A percentile compares a stretch with the other conserved stretches of the same genome.
Evolutionary conservation across 2,888 invertebrate species (phyloP).

Genomic region (Fragum sueziense): DNA sequence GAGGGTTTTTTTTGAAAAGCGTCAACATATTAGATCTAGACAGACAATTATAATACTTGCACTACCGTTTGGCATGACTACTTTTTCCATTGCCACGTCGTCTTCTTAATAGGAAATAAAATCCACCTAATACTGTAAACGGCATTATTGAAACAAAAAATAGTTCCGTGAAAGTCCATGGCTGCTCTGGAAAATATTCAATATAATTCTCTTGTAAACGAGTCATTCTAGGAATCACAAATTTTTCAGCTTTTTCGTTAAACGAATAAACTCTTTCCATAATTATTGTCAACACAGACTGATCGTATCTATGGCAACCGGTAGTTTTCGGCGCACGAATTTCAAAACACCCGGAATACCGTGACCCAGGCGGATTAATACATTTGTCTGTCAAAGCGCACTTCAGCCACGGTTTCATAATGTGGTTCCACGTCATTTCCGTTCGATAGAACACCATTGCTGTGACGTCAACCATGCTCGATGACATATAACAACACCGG

Average conservation of each 20-base stretch:
- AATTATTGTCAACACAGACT: conserved; percentile 72
- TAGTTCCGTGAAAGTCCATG: conserved; percentile 71
- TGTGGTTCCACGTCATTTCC: conserved; percentile 64
- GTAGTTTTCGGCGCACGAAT: conserved; percentile 71
- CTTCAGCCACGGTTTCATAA: conserved; percentile 76
- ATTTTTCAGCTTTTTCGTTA: conserved; percentile 62
- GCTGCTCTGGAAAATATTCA: conserved; percentile 71
- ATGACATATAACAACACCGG: conserved; percentile 68
- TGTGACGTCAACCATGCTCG: conserved; percentile 66
- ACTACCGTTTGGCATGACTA: conserved; percentile 46
- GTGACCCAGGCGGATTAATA: conserved; percentile 66
- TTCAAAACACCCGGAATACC: conserved; percentile 69
- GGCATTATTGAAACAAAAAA: conserved; percentile 58
- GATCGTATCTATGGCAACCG: conserved; percentile 75
- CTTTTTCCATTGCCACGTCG: conserved; percentile 30
- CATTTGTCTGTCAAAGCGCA: conserved; percentile 72
- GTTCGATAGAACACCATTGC: conserved; percentile 71
- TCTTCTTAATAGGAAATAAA: conserved; percentile 47
- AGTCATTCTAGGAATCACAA: conserved; percentile 63
- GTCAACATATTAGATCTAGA: too few relatives aligned
- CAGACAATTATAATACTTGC: too few relatives aligned
- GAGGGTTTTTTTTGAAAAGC: too few relatives aligned
- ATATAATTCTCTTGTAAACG: conserved; percentile 52
- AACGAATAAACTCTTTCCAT: conserved; percentile 69
- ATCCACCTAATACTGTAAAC: conserved; percentile 47